Evolutionary conservation across 2,888 invertebrate species (phyloP).

Genomic region (Eristalinus aeneus): DNA sequence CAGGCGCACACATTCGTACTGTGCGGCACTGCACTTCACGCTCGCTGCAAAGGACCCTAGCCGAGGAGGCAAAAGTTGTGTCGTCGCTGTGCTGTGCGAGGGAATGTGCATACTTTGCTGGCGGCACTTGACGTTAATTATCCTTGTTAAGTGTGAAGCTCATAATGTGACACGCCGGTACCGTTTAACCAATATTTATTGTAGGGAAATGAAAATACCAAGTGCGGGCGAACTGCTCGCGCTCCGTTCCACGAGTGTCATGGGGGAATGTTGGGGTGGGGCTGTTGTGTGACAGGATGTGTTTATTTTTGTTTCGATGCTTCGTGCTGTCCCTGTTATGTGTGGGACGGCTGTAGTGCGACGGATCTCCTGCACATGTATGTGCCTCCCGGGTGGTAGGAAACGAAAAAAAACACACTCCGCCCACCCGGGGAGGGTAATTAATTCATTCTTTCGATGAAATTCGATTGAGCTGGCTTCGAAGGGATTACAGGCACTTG

Average conservation of each 20-base stretch:
- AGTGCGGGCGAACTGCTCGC: constrained; percentile 49
- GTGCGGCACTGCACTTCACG: not conserved
- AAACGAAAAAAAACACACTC: not conserved
- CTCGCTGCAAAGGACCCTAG: not conserved
- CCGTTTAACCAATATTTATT: constrained; percentile 66
- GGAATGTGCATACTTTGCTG: constrained; percentile 56
- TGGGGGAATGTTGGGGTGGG: not conserved
- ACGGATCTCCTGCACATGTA: not conserved
- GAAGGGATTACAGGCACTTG: constrained; percentile 6
- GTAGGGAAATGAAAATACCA: constrained; percentile 64
- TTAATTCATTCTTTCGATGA: constrained; percentile 34
- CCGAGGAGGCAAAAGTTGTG: constrained; percentile 54
- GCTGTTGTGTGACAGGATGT: constrained; percentile 30
- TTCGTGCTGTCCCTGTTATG: constrained; percentile 1
- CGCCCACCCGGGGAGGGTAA: constrained; percentile 7
- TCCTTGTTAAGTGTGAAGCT: constrained; percentile 67
- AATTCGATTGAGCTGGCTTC: constrained; percentile 41
- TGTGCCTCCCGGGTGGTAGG: not conserved
- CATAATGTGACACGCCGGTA: constrained; percentile 68
- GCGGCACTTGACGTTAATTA: constrained; percentile 68
- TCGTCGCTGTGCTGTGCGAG: constrained; percentile 27
- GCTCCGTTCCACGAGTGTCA: not conserved
- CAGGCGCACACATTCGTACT: constrained; percentile 8
- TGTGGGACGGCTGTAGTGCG: not conserved
- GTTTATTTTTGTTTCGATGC: constrained; percentile 52